phyloP scores from a whole-genome alignment of 37 sponge, comb jelly and placozoan species.

The Cladorhizidae sp. region DNA sequence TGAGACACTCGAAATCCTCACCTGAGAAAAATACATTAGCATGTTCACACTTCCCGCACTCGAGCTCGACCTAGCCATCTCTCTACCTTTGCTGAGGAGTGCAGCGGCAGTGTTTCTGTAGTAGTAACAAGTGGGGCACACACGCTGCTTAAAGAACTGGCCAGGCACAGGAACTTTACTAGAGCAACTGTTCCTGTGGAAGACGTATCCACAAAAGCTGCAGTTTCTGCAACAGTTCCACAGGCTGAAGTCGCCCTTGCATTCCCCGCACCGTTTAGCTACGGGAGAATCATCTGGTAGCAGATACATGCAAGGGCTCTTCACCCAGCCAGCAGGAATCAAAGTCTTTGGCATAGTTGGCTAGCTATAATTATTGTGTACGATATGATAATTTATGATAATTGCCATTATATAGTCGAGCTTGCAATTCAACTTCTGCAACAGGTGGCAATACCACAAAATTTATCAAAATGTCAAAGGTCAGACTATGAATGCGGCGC shows the following conservation, averaged over 20 bases:
- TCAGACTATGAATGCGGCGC: no score
- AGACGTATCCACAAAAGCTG: slow-evolving; percentile 35
- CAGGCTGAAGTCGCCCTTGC: slow-evolving; percentile 29
- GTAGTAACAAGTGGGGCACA: slow-evolving; percentile 24
- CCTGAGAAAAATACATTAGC: slow-evolving; percentile 7
- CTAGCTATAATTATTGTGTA: no score
- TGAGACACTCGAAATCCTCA: slow-evolving; percentile 32
- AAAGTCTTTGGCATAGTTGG: slow-evolving; percentile 22
- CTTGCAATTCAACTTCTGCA: no score
- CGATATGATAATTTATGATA: no score
- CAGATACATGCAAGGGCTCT: slow-evolving; percentile 20
- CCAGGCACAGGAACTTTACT: neutral
- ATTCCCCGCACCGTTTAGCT: neutral
- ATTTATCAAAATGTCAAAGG: no score
- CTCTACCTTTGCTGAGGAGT: slow-evolving; percentile 10
- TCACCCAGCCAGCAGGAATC: slow-evolving; percentile 25
- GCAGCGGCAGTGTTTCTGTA: slow-evolving; percentile 3
- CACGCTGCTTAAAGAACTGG: slow-evolving; percentile 14
- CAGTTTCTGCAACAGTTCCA: slow-evolving; percentile 21
- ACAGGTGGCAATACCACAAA: no score
- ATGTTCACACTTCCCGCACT: neutral
- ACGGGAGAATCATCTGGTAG: neutral
- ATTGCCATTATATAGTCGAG: no score
- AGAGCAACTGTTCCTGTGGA: slow-evolving; percentile 17
- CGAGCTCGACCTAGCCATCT: no score